These are phyloP conservation scores for Leiothrix lutea DNA, from an alignment of 2,113 vertebrate genomes.

Conservation along the genomic window DNA sequence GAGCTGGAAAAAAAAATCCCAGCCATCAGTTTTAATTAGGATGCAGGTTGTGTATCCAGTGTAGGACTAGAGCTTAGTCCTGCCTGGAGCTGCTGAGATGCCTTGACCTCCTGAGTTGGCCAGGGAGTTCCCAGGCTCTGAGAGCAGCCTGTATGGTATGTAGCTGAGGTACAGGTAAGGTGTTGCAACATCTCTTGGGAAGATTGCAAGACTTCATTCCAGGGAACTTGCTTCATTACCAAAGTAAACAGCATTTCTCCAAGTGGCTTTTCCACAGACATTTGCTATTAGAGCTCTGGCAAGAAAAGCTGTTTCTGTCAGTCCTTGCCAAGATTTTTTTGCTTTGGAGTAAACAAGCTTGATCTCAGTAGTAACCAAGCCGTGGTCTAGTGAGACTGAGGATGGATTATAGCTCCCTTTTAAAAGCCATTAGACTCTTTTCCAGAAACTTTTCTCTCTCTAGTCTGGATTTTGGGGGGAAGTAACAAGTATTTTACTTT, in stretches of 20 bases:
- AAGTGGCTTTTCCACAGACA: slow-evolving; percentile 12
- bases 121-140: background rate
- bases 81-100: background rate
- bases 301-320: slow-evolving; percentile 30
- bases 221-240: slow-evolving; percentile 21
- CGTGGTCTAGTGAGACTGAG: background rate
- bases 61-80: background rate
- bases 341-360: slow-evolving; percentile 53
- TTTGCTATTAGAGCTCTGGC: slow-evolving; percentile 8
- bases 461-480: background rate
- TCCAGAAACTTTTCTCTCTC: background rate
- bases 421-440: background rate
- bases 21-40: background rate
- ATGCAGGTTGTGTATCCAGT: background rate
- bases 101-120: background rate
- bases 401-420: background rate
- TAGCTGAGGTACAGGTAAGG: background rate
- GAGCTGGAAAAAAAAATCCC: background rate
- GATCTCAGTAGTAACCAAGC: background rate
- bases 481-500: background rate
- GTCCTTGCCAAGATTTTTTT: slow-evolving; percentile 27
- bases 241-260: slow-evolving; percentile 22
- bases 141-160: background rate
- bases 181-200: slow-evolving; percentile 25
- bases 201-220: slow-evolving; percentile 39